Conservation (phyloP, 2,888 invertebrate species). For the Oeneis ivallda region DNA sequence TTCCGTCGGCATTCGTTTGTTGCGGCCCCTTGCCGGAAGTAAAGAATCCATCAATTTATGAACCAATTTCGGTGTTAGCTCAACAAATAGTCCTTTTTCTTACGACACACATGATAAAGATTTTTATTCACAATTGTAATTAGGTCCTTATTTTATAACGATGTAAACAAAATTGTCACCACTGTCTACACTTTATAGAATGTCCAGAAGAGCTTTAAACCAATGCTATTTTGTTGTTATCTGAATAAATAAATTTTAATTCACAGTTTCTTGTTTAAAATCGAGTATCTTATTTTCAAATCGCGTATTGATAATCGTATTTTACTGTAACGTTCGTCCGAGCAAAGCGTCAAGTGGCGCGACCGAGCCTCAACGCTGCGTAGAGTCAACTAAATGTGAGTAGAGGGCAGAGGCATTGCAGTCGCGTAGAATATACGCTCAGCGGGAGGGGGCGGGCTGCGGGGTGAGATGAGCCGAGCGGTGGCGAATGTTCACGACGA, state of each 20-base stretch:
- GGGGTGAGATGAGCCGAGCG: constrained; percentile 73
- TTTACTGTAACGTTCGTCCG: constrained; percentile 70
- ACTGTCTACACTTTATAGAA: constrained; percentile 53
- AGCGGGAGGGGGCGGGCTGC: constrained; percentile 60
- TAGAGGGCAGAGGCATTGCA: constrained; percentile 71
- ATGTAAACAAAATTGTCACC: constrained; percentile 55
- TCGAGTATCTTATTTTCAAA: constrained; percentile 49
- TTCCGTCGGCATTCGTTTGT: constrained; percentile 76
- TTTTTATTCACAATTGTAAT: constrained; percentile 45
- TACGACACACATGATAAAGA: constrained; percentile 56
- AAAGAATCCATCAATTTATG: constrained; percentile 79
- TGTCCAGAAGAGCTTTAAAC: constrained; percentile 29
- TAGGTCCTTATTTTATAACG: constrained; percentile 30
- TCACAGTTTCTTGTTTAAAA: constrained; percentile 27
- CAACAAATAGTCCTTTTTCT: constrained; percentile 54
- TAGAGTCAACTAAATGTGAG: constrained; percentile 73
- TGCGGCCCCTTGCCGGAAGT: constrained; percentile 74
- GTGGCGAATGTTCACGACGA: constrained; percentile 79
- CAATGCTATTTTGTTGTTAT: constrained; percentile 20
- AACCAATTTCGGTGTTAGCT: constrained; percentile 58
- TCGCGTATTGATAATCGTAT: constrained; percentile 71
- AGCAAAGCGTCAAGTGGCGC: constrained; percentile 70
- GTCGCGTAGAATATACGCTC: constrained; percentile 71
- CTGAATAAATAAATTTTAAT: constrained; percentile 26
- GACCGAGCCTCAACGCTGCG: constrained; percentile 76